These are phyloP conservation scores for Anthonomus grandis DNA, from an alignment of 1,140 invertebrate species.

Conservation along the genomic window DNA sequence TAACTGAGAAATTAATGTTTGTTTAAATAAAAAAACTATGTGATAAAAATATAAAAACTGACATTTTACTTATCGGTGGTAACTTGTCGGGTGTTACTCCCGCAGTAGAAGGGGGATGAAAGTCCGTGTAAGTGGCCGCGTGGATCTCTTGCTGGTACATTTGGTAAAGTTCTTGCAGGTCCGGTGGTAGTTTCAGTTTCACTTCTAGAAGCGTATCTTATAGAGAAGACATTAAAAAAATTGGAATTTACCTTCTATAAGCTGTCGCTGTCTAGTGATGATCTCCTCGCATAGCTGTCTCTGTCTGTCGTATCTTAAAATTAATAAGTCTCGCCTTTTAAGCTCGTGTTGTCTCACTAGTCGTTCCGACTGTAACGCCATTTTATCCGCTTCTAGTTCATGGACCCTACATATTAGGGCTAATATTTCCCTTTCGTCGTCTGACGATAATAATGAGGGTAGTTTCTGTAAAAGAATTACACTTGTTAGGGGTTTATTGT, in stretches of 20 bases:
- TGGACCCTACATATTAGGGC: conserved; percentile 82
- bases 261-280: conserved; percentile 77
- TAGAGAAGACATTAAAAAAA: not conserved
- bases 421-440: conserved; percentile 83
- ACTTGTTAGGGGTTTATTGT: too few species aligned
- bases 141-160: conserved; percentile 85
- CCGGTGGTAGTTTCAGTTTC: conserved; percentile 65
- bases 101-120: conserved; percentile 46
- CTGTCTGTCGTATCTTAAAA: conserved; percentile 81
- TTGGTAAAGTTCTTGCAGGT: conserved; percentile 79
- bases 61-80: conserved; percentile 51
- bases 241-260: conserved; percentile 72
- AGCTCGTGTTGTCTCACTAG: conserved; percentile 82
- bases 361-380: conserved; percentile 83
- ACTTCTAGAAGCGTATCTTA: conserved; percentile 53
- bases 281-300: conserved; percentile 86
- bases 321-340: conserved; percentile 74
- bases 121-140: conserved; percentile 66
- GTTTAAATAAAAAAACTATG: not conserved
- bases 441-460: conserved; percentile 75
- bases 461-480: conserved; percentile 66
- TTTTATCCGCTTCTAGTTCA: conserved; percentile 88
- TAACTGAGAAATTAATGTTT: conserved; percentile 34
- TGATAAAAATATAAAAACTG: conserved; percentile 24
- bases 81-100: conserved; percentile 48